Evolutionary conservation across 2,888 invertebrate species (phyloP), one percentile per base, ranked within the genome.

Genomic region (Scaptomyza reducta): DNA sequence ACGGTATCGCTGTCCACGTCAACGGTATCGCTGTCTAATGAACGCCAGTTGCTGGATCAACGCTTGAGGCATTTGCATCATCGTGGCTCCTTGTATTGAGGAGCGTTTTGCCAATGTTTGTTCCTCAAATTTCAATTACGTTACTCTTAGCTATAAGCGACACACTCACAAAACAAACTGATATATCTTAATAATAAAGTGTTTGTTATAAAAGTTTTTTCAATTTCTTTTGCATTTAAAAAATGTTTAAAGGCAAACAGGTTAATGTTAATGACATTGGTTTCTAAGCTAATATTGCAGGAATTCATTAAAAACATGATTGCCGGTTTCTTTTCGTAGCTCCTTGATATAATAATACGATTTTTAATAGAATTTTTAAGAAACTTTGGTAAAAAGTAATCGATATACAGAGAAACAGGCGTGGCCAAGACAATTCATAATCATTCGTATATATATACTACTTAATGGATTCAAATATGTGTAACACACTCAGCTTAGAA

Each of bases 41-140:
- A 90, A 40, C 83, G 80, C 45, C 83, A 77, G 60, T 59, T 87
- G 77, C 59, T 87, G 47, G 89, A 88, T 68, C 87, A 89, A 33
- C 87, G 87, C 60, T 68, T 89, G 62, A 79, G 86, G 59, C 87
- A 88, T 44, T 74, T 89, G 75, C 89, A 91, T 56, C 91, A 91
- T 70, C 88, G 91, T 14, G 91, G 91, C 33, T 91, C 91, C 33
- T 75, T 90, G 56, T 89, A 82, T 70, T 90, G 60, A 86, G 63
- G 42, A 73, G 33, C 56, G 31, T 7, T 7, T 11, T 38, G 38
- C 46, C 44, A 54, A 59, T 54, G 45, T 40, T n/a, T 25, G 7
- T 31, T 31, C n/a, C 53, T 31, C 46, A 35, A 22, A 10, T 33
- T 73, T 73, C 33, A 62, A 56, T 58, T 72, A 63, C 69, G 53